Base-by-base conservation (phyloP, 2,888 invertebrate species). In the Dilophus febrilis region DNA sequence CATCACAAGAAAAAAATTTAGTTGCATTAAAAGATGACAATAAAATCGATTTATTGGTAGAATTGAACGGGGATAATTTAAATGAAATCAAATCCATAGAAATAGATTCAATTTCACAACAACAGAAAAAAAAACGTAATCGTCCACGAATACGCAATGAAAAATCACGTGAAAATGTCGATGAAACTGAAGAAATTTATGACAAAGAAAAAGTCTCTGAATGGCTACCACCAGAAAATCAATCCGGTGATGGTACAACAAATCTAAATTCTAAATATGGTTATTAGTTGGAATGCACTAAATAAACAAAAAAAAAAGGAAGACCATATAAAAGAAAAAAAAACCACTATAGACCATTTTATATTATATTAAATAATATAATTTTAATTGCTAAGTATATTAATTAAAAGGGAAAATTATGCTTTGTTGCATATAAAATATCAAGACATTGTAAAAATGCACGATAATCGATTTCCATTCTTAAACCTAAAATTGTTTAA, bases 211-310 rank as follows among this genome's bases (percentile, higher is more conserved):
- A 82, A 53, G 83, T 80, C 56, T 76, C 74, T 8, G 74, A 73
- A 52, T 86, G 87, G 86, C 59, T 81, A 31, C 85, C 86, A 4
- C 86, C 86, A 1, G 50, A 61, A 47, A 68, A 72, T 53, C 85
- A 86, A 61, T 68, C 68, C 34, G 84, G 84, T 1, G 85, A 85
- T 61, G 85, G 85, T 5, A 67, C 71, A 48, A 85, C 83, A 2
- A 68, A 66, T 49, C 64, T 85, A 29, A 85, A 85, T 61, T 76
- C 77, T 29, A 83, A 80, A 61, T 76, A 69, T 55, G 84, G 84
- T 14, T 85, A 85, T 57, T 85, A 59, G 70, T 11, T 6, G 4
- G 4, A 22, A 22, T 6, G 4, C 4, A 8, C 22, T 6, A 22
- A 22, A 22, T 22, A 4, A 22, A 22, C 8, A 6, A 6, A 6